phyloP scores from a whole-genome alignment of 2,888 invertebrate species.

The Dione vanillae region DNA sequence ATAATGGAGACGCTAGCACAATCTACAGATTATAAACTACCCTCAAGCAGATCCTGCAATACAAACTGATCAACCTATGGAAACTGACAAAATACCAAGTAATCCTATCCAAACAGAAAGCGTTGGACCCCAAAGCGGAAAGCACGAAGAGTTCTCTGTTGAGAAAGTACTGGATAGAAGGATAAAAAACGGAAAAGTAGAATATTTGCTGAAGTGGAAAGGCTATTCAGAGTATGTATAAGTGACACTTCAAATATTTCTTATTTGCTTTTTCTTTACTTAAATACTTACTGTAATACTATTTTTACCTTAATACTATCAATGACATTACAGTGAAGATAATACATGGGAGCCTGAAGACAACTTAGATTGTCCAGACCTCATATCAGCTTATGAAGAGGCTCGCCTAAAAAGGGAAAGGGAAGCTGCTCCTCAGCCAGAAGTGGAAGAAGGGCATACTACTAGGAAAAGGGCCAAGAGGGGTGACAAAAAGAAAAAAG shows the following conservation, averaged over 20 bases:
- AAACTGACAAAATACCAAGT: constrained; percentile 47
- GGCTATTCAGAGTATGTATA: constrained; percentile 85
- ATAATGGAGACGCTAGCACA: constrained; percentile 56
- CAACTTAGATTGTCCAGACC: constrained; percentile 90
- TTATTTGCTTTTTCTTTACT: too few relatives aligned
- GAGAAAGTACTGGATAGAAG: constrained; percentile 90
- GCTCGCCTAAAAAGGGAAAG: constrained; percentile 77
- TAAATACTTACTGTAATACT: too few relatives aligned
- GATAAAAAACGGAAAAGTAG: constrained; percentile 87
- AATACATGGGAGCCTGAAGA: constrained; percentile 94
- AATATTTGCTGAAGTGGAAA: constrained; percentile 87
- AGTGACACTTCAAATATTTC: too few relatives aligned
- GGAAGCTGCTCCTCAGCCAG: constrained; percentile 56
- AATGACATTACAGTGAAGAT: constrained; percentile 83
- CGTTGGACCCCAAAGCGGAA: constrained; percentile 63
- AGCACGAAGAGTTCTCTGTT: constrained; percentile 88
- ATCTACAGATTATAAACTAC: constrained; percentile 50
- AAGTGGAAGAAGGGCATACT: constrained; percentile 60
- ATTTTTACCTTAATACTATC: background rate
- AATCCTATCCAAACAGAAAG: constrained; percentile 40
- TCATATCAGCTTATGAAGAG: constrained; percentile 89
- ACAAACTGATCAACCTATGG: constrained; percentile 54
- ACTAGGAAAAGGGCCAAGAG: constrained; percentile 64
- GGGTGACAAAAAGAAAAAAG: constrained; percentile 69
- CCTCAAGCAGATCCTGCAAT: constrained; percentile 47